phyloP scores from a whole-genome alignment of 2,797 vertebrate genomes.

The Poecilia velifera region DNA sequence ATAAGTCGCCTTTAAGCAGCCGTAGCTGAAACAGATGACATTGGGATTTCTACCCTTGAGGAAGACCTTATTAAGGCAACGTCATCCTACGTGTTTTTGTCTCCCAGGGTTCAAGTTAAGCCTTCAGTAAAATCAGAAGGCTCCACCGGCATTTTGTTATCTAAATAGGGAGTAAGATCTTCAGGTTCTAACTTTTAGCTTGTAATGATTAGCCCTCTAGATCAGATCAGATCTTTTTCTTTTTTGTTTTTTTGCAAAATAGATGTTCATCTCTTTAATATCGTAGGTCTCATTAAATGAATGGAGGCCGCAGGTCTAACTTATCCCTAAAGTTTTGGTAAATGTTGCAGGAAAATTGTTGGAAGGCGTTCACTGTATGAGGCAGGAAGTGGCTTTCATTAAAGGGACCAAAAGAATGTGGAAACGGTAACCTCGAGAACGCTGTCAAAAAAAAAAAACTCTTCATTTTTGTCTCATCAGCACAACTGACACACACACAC shows the following conservation, averaged over 20 bases:
- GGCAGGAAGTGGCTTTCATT: constrained; percentile 9
- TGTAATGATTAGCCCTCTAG: not conserved
- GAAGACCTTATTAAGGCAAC: not conserved
- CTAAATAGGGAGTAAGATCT: not conserved
- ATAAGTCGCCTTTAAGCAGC: not conserved
- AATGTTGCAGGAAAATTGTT: not conserved
- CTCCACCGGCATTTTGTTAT: too few relatives aligned
- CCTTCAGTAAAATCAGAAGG: not conserved
- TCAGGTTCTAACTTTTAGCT: not conserved
- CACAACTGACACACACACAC: constrained; percentile 5
- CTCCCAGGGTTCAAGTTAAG: not conserved
- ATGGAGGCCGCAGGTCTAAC: not conserved
- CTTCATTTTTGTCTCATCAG: constrained; percentile 27
- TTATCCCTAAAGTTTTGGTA: not conserved
- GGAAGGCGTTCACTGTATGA: not conserved
- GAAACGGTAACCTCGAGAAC: not conserved
- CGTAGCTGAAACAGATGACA: not conserved
- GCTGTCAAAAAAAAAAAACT: not conserved
- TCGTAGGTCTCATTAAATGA: not conserved
- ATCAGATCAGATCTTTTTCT: not conserved
- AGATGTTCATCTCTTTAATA: not conserved
- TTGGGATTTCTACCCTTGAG: not conserved
- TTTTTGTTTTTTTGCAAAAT: not conserved
- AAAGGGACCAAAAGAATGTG: not conserved
- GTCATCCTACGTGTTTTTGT: not conserved